phyloP scores from a whole-genome alignment of 2,113 vertebrate genomes.

The Turdus rufiventris region DNA sequence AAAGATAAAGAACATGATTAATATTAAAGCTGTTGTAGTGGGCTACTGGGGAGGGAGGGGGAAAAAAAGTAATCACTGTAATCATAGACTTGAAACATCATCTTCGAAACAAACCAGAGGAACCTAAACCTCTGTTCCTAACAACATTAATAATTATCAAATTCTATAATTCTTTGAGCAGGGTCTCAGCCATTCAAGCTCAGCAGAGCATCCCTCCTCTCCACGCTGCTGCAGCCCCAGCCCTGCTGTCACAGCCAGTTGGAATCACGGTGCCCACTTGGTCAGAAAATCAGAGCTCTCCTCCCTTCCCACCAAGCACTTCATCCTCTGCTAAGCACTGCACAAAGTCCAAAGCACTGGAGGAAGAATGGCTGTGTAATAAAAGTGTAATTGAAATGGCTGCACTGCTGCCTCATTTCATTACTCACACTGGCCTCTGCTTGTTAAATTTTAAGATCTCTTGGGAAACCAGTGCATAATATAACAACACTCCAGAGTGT shows the following conservation, averaged over 20 bases:
- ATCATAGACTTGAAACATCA: neutral
- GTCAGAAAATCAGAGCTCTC: neutral
- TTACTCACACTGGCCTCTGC: conserved; percentile 19
- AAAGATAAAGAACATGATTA: neutral
- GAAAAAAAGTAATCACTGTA: neutral
- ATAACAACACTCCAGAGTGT: conserved; percentile 44
- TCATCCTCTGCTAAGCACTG: conserved; percentile 20
- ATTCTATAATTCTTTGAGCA: neutral
- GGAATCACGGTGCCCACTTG: neutral
- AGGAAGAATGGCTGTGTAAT: conserved; percentile 37
- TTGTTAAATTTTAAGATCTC: conserved; percentile 61
- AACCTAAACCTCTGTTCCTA: neutral
- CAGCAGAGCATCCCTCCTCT: neutral
- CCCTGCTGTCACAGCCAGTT: neutral
- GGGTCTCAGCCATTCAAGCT: neutral
- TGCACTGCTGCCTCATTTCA: conserved; percentile 42
- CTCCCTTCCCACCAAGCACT: neutral
- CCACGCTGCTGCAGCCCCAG: neutral
- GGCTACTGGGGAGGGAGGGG: rapidly evolving
- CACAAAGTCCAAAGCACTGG: neutral
- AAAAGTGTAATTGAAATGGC: conserved; percentile 54
- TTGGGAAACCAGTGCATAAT: conserved; percentile 44
- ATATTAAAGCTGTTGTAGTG: neutral
- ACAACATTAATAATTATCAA: neutral
- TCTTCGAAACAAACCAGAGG: neutral